phyloP scores from a whole-genome alignment of 2,797 vertebrate species.

The Bryconaethiops microstoma region DNA sequence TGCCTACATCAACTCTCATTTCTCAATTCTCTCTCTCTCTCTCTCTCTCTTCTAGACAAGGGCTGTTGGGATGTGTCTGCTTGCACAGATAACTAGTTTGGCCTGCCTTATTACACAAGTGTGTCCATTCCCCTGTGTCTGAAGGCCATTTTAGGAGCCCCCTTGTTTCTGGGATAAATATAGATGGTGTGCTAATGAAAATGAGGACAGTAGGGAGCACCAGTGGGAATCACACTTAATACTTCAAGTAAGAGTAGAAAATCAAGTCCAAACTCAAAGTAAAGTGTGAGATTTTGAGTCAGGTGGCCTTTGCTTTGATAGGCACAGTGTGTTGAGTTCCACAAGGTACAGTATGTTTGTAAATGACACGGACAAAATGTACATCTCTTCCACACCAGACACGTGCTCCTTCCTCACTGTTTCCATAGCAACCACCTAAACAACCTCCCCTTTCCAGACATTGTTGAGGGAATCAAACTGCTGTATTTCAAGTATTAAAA shows the following conservation, averaged over 20 bases:
- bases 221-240: slow-evolving; percentile 40
- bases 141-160: slow-evolving; percentile 84
- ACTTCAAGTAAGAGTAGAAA: slow-evolving; percentile 14
- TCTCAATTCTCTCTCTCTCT: slow-evolving; percentile 42
- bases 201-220: slow-evolving; percentile 71
- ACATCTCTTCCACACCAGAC: too few relatives aligned
- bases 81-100: slow-evolving; percentile 65
- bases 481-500: too few relatives aligned
- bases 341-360: neutral
- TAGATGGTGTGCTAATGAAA: slow-evolving; percentile 78
- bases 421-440: too few relatives aligned
- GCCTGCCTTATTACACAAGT: slow-evolving; percentile 72
- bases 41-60: slow-evolving; percentile 29
- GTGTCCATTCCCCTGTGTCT: slow-evolving; percentile 74
- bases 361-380: too few relatives aligned
- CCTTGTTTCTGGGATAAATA: slow-evolving; percentile 87
- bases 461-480: too few relatives aligned
- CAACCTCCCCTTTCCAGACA: too few relatives aligned
- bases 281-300: neutral
- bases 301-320: neutral
- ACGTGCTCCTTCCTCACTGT: too few relatives aligned
- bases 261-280: neutral
- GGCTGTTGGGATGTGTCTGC: neutral
- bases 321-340: neutral
- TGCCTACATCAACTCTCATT: slow-evolving; percentile 17